Conservation (phyloP, 2,113 vertebrate genomes). For the Argyrosomus japonicus region DNA sequence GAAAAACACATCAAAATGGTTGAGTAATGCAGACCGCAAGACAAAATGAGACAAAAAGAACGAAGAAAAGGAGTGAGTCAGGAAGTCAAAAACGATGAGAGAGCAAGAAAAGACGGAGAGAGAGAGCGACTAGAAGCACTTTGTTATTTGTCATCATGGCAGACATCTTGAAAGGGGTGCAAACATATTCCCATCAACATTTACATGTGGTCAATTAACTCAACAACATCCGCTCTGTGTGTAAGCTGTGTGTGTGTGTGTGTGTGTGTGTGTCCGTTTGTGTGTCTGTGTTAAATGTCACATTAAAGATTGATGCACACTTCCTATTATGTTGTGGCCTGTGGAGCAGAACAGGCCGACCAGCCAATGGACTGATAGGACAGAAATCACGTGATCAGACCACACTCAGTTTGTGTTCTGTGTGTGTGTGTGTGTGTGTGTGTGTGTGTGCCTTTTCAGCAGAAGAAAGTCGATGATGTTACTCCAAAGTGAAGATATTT, state of each 20-base stretch:
- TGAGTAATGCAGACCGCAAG: neutral
- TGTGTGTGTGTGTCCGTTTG: constrained; percentile 17
- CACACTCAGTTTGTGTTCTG: constrained; percentile 22
- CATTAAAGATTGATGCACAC: constrained; percentile 80
- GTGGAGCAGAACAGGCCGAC: constrained; percentile 49
- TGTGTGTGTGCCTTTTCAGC: neutral
- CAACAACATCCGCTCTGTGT: constrained; percentile 27
- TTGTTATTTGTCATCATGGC: neutral
- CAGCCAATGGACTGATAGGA: constrained; percentile 68
- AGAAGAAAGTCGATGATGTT: neutral
- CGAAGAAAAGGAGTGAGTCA: neutral
- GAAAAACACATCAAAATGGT: neutral
- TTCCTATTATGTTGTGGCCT: constrained; percentile 73
- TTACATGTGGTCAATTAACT: constrained; percentile 55
- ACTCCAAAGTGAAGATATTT: neutral
- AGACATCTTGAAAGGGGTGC: neutral
- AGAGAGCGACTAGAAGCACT: neutral
- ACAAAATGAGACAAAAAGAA: neutral
- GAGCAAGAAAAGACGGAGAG: neutral
- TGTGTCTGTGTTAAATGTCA: constrained; percentile 66
- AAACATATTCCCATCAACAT: constrained; percentile 30
- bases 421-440: constrained; percentile 11
- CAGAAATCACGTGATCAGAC: constrained; percentile 60
- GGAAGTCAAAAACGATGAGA: neutral
- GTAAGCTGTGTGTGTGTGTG: constrained; percentile 18